A percentile compares a stretch with the other conserved stretches of the same genome.
Conservation (phyloP, 2,797 vertebrate genomes). For the Sebastes wilsoni region DNA sequence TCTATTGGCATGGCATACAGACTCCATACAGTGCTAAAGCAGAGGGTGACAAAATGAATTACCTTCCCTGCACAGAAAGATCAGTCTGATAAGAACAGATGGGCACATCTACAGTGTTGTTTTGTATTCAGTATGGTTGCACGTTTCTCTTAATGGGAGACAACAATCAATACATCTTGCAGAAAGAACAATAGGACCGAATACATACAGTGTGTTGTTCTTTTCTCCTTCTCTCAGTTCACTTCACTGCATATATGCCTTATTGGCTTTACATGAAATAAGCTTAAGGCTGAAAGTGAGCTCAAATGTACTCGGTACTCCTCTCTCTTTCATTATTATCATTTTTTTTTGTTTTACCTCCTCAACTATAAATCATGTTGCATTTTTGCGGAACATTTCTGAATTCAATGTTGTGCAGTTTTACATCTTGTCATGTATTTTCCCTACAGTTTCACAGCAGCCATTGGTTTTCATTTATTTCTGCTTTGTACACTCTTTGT, state of each 20-base stretch:
- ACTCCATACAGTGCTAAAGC: conserved; percentile 7
- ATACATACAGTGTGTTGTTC: background rate
- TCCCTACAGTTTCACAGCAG: background rate
- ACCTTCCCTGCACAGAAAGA: conserved; percentile 14
- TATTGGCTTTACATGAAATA: background rate
- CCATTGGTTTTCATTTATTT: background rate
- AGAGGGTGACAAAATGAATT: conserved; percentile 33
- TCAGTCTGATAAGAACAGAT: conserved; percentile 34
- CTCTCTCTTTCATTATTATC: background rate
- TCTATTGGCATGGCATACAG: conserved; percentile 16
- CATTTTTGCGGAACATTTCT: background rate
- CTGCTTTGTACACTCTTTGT: background rate
- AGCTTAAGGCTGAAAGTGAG: background rate
- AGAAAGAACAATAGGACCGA: background rate
- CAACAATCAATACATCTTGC: conserved; percentile 14
- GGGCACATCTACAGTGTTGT: conserved; percentile 15
- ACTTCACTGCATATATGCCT: background rate
- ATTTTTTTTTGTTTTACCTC: background rate
- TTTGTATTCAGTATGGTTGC: conserved; percentile 13
- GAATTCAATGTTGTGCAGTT: background rate
- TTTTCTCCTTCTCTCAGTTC: background rate
- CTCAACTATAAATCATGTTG: background rate
- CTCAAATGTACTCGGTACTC: background rate
- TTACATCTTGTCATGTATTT: background rate
- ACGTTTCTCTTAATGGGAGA: background rate